These are phyloP conservation scores for Globodera rostochiensis DNA, from an alignment of 1,140 invertebrate genomes.

Conservation along the genomic window DNA sequence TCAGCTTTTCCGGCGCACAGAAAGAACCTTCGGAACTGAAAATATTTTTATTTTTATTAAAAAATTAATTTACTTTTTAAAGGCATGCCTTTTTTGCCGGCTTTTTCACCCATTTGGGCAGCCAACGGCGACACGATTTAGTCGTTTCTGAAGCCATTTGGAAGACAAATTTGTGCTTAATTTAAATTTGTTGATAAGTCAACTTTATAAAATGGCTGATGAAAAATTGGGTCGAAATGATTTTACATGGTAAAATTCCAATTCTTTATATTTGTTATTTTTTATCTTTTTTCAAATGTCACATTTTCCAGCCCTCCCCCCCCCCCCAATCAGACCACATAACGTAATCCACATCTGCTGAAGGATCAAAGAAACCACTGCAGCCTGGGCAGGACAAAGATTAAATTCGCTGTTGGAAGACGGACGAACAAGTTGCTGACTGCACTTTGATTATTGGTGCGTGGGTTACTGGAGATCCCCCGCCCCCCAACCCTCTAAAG, in stretches of 20 bases:
- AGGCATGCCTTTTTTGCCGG: background rate
- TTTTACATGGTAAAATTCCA: too few species aligned
- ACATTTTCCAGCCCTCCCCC: background rate
- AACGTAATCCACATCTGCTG: background rate
- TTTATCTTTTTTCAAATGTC: too few species aligned
- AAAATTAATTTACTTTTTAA: background rate
- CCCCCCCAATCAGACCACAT: background rate
- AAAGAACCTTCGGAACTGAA: background rate
- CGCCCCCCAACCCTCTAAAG: too few species aligned
- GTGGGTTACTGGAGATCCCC: too few species aligned
- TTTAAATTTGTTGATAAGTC: too few species aligned
- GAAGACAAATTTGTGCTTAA: background rate
- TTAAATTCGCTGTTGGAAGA: too few species aligned
- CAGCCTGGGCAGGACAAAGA: background rate
- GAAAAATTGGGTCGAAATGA: too few species aligned
- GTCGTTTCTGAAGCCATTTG: background rate
- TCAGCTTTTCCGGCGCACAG: background rate
- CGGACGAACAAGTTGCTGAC: too few species aligned
- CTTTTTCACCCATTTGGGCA: background rate
- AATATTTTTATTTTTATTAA: too few species aligned
- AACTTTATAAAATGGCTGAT: too few species aligned
- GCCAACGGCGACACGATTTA: background rate
- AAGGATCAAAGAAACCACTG: background rate
- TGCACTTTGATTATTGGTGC: too few species aligned
- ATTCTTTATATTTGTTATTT: too few species aligned